These are phyloP conservation scores for Nannospalax galili DNA, from an alignment of 2,113 vertebrate genomes.

Conservation along the genomic window DNA sequence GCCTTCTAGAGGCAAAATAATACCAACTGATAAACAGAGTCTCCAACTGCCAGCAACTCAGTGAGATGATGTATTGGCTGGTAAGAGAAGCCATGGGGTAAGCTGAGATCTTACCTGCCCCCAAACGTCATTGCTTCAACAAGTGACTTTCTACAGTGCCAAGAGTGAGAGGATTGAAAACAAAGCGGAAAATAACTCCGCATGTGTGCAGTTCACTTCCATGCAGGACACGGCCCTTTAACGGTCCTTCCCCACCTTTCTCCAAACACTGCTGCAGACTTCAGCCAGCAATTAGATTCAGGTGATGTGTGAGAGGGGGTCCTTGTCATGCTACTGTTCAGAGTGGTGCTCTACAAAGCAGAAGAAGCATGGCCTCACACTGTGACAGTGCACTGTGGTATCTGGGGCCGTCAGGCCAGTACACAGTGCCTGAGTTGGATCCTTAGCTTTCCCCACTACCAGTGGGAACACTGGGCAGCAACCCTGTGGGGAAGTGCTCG, in stretches of 20 bases:
- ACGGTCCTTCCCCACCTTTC: not conserved
- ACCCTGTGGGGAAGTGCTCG: not conserved
- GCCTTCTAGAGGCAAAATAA: not conserved
- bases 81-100: not conserved
- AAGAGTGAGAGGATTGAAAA: not conserved
- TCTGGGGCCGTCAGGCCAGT: not conserved
- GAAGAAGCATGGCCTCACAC: not conserved
- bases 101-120: not conserved
- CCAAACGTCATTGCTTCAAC: not conserved
- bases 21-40: fast-evolving
- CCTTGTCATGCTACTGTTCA: not conserved
- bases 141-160: not conserved
- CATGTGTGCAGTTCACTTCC: not conserved
- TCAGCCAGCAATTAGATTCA: not conserved
- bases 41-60: not conserved
- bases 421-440: not conserved
- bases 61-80: not conserved
- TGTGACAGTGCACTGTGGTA: not conserved
- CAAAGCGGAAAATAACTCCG: not conserved
- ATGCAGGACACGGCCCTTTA: not conserved
- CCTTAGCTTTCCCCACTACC: not conserved
- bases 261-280: not conserved
- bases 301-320: not conserved
- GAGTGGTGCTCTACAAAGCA: not conserved
- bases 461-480: not conserved